These are phyloP conservation scores for Forbesichthys agassizii DNA, from an alignment of 2,113 vertebrate genomes.

Conservation along the genomic window DNA sequence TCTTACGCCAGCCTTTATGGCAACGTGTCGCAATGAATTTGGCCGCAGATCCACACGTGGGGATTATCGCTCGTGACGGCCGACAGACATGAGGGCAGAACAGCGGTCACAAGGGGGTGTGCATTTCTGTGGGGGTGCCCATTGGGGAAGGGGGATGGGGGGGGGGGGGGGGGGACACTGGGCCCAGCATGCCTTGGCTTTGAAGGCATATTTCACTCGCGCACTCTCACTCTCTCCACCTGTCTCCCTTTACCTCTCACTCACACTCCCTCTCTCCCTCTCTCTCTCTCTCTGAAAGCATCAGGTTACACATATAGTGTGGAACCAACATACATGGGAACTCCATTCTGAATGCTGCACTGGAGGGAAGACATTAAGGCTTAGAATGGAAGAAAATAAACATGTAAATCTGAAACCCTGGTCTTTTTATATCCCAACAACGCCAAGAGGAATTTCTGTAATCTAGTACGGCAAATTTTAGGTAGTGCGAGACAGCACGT, in stretches of 20 bases:
- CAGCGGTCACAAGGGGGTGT: conserved; percentile 63
- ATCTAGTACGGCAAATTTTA: background rate
- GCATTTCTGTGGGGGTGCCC: conserved; percentile 60
- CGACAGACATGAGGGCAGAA: conserved; percentile 68
- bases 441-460: background rate
- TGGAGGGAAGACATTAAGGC: background rate
- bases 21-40: conserved; percentile 67
- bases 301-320: conserved; percentile 18
- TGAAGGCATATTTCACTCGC: conserved; percentile 14
- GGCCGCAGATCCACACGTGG: conserved; percentile 67
- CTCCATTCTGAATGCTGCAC: background rate
- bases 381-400: background rate
- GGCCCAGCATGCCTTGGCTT: conserved; percentile 38
- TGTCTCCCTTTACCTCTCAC: background rate
- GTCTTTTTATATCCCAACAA: conserved; percentile 1
- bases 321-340: conserved; percentile 15
- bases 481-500: background rate
- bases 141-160: conserved; percentile 36
- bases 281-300: conserved; percentile 13
- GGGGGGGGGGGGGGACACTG: conserved; percentile 28
- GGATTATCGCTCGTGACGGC: conserved; percentile 75
- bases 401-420: background rate
- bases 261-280: background rate
- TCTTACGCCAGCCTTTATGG: too few relatives aligned
- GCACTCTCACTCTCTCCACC: conserved; percentile 30